These are phyloP conservation scores for Smutsia gigantea DNA, from an alignment of 2,797 vertebrate genomes.

Conservation along the genomic window DNA sequence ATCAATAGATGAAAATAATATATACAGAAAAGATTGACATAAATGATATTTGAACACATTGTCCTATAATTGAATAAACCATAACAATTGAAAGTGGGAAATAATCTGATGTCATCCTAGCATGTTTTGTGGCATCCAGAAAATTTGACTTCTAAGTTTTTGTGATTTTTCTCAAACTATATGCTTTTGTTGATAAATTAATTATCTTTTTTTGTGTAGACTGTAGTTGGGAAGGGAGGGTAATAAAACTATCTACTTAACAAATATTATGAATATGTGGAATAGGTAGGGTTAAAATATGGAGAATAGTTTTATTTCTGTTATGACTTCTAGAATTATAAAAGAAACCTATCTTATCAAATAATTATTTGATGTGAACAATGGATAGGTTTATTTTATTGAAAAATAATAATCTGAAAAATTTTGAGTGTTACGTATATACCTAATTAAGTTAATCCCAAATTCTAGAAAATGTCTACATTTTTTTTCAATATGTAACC, in stretches of 20 bases:
- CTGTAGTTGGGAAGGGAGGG: not conserved
- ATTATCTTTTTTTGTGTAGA: slow-evolving; percentile 8
- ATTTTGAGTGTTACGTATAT: not conserved
- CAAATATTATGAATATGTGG: not conserved
- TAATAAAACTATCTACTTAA: not conserved
- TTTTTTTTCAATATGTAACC: not conserved
- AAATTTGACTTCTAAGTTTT: slow-evolving; percentile 72
- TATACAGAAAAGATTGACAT: not conserved
- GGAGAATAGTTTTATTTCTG: slow-evolving; percentile 2
- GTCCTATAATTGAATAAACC: slow-evolving; percentile 64
- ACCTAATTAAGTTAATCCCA: slow-evolving; percentile 30
- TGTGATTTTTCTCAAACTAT: slow-evolving; percentile 76
- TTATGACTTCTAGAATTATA: not conserved
- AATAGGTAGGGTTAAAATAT: slow-evolving; percentile 21
- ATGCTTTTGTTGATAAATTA: slow-evolving; percentile 75
- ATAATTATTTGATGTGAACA: slow-evolving; percentile 31
- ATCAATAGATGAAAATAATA: not conserved
- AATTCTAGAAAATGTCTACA: slow-evolving; percentile 17
- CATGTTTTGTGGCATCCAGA: slow-evolving; percentile 67
- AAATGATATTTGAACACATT: not conserved
- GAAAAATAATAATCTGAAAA: slow-evolving; percentile 16
- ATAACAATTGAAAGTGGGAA: slow-evolving; percentile 71
- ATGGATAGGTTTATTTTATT: slow-evolving; percentile 38
- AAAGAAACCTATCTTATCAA: not conserved
- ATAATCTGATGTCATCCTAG: slow-evolving; percentile 65